These are phyloP conservation scores for Margarornis squamiger DNA, from an alignment of 2,797 vertebrate genomes.

Conservation along the genomic window DNA sequence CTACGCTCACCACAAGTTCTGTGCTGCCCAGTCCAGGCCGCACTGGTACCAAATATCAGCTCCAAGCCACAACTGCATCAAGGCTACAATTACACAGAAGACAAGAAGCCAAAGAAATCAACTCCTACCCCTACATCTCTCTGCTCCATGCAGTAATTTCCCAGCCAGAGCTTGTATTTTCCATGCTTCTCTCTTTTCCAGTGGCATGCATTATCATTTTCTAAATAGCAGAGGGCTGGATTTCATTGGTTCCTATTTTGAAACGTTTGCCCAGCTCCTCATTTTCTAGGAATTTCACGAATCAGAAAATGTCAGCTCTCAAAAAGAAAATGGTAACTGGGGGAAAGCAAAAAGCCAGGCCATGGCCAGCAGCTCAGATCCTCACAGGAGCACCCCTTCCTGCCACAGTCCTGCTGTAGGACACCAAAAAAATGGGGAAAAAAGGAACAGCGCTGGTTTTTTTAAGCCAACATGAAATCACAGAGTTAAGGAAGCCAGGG, in stretches of 20 bases:
- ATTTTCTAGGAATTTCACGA: slow-evolving; percentile 52
- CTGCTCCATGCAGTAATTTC: slow-evolving; percentile 3
- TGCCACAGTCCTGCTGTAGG: not conserved
- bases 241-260: not conserved
- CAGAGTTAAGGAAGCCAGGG: not conserved
- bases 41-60: slow-evolving; percentile 13
- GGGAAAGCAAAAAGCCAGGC: not conserved
- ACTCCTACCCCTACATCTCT: slow-evolving; percentile 16
- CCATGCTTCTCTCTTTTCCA: slow-evolving; percentile 42
- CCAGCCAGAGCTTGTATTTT: slow-evolving; percentile 38
- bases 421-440: not conserved
- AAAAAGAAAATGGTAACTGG: not conserved
- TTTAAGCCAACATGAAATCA: not conserved
- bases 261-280: not conserved
- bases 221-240: not conserved
- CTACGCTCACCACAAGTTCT: not conserved
- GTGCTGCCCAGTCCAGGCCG: not conserved
- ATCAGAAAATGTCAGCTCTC: slow-evolving; percentile 16
- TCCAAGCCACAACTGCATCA: slow-evolving; percentile 44
- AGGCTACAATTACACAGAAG: slow-evolving; percentile 47
- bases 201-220: slow-evolving; percentile 3
- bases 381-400: not conserved
- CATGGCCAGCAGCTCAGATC: not conserved
- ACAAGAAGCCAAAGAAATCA: slow-evolving; percentile 44
- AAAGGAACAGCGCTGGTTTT: accelerated